phyloP scores from a whole-genome alignment of 2,113 vertebrate species.

The Zosterops pallidus region DNA sequence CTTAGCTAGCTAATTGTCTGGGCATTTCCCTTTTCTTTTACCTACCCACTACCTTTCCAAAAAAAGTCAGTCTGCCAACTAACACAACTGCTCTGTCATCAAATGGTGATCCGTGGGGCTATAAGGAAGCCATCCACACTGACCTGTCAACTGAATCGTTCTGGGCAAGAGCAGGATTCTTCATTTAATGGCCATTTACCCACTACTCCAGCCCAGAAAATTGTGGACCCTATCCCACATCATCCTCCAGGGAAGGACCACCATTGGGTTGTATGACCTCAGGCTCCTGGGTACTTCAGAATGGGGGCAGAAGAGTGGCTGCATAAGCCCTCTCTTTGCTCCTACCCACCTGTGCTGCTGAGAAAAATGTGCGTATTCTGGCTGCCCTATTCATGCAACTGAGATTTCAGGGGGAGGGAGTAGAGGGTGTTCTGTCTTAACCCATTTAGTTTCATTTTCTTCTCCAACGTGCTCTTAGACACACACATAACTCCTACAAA shows the following conservation, averaged over 20 bases:
- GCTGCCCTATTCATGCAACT: background rate
- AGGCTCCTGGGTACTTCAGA: slow-evolving; percentile 30
- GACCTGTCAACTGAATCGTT: slow-evolving; percentile 34
- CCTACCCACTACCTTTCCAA: slow-evolving; percentile 22
- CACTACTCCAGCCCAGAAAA: slow-evolving; percentile 45
- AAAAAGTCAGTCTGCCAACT: slow-evolving; percentile 15
- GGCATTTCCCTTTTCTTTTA: background rate
- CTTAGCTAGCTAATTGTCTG: slow-evolving; percentile 12
- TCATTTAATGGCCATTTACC: slow-evolving; percentile 47
- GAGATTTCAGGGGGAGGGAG: slow-evolving; percentile 19
- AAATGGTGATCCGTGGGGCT: slow-evolving; percentile 45
- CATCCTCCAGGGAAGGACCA: slow-evolving; percentile 25
- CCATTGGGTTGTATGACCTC: slow-evolving; percentile 25
- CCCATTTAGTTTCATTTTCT: background rate
- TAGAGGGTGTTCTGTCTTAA: background rate
- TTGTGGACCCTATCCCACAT: slow-evolving; percentile 34
- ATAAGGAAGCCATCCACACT: slow-evolving; percentile 55
- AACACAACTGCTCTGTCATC: slow-evolving; percentile 4
- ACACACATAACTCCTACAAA: background rate
- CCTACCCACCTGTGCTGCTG: slow-evolving; percentile 23
- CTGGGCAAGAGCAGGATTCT: slow-evolving; percentile 59
- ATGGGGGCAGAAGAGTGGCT: slow-evolving; percentile 9
- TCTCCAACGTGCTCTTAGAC: background rate
- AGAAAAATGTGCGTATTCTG: slow-evolving; percentile 54
- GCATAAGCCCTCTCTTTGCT: slow-evolving; percentile 16